Conservation (phyloP, 1,140 invertebrate species). For the Aphis gossypii region DNA sequence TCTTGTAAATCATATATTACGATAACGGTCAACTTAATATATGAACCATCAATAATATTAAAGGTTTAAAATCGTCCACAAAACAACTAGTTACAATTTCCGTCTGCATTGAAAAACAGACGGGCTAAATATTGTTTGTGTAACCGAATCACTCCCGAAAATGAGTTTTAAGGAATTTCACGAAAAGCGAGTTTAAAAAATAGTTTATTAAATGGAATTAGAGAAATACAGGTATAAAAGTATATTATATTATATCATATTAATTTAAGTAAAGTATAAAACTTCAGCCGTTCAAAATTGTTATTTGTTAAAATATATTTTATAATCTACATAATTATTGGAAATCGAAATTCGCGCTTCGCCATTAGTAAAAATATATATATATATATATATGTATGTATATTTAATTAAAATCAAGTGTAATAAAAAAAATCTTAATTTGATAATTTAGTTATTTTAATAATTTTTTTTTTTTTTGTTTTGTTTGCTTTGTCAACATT, state of each 20-base stretch:
- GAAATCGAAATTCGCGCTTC: background rate
- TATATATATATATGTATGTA: background rate
- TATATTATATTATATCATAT: background rate
- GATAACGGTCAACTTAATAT: too few species aligned
- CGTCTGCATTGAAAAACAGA: background rate
- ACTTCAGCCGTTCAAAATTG: background rate
- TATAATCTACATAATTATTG: background rate
- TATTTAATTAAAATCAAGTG: background rate
- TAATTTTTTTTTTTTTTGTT: background rate
- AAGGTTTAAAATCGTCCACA: background rate
- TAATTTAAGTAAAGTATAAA: background rate
- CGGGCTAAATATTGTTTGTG: slow-evolving; percentile 46
- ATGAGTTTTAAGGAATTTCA: background rate
- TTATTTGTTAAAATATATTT: background rate
- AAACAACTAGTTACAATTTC: slow-evolving; percentile 20
- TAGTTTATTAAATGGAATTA: background rate
- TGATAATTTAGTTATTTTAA: background rate
- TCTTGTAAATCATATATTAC: background rate
- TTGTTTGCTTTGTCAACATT: background rate
- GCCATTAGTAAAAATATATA: background rate
- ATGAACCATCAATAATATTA: background rate
- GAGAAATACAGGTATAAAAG: background rate
- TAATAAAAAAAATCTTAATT: background rate
- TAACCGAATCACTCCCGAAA: background rate
- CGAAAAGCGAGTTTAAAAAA: background rate